These are phyloP conservation scores for Theretra japonica DNA, from an alignment of 2,888 invertebrate species.

Conservation along the genomic window DNA sequence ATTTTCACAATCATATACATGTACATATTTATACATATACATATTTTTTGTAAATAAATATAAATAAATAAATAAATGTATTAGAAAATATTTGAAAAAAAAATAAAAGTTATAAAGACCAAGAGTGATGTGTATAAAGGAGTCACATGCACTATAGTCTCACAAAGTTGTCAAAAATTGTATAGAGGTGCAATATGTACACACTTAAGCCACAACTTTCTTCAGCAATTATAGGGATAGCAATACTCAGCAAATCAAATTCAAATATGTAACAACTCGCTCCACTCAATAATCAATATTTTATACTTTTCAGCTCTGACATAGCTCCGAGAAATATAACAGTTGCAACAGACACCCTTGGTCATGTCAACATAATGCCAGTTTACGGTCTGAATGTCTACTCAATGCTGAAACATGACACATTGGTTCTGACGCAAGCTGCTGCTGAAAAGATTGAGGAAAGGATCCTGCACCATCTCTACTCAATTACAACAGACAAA, in stretches of 20 bases:
- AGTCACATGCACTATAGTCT: too few species aligned
- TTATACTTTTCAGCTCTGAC: slow-evolving; percentile 87
- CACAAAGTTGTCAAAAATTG: too few species aligned
- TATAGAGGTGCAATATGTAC: too few species aligned
- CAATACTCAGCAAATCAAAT: neutral
- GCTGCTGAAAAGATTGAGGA: slow-evolving; percentile 95
- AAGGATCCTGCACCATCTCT: slow-evolving; percentile 88
- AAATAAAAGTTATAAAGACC: too few species aligned
- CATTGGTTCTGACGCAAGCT: slow-evolving; percentile 92
- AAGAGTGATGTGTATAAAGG: too few species aligned
- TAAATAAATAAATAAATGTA: too few species aligned
- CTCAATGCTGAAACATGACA: slow-evolving; percentile 98
- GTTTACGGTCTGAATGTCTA: slow-evolving; percentile 97
- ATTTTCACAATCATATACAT: too few species aligned
- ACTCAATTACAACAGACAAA: slow-evolving; percentile 82
- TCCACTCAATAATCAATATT: slow-evolving; percentile 14
- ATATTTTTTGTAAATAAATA: too few species aligned
- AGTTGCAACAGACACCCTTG: slow-evolving; percentile 90
- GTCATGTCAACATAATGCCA: slow-evolving; percentile 97
- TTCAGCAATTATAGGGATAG: too few species aligned
- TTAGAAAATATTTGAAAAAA: too few species aligned
- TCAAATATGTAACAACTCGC: neutral
- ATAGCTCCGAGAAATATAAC: slow-evolving; percentile 95
- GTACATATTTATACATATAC: too few species aligned
- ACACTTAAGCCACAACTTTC: too few species aligned